Percentiles rank a stretch among this genome's conserved stretches.
Conservation (phyloP, 2,888 invertebrate genomes). For the Polyploca ridens region DNA sequence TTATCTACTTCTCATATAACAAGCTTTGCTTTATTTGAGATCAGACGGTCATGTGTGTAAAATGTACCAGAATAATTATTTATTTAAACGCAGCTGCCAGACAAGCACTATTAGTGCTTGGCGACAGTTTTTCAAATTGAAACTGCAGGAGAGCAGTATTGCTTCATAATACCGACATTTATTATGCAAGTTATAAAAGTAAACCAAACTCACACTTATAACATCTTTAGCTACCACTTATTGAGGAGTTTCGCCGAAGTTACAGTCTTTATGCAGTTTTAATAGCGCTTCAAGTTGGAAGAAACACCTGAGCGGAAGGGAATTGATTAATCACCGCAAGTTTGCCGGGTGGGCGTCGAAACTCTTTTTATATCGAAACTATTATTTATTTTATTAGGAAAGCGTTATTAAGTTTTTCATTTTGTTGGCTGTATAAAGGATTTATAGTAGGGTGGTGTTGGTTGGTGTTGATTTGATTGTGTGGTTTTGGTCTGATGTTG, state of each 20-base stretch:
- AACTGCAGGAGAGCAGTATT: too few species aligned
- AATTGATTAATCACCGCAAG: constrained; percentile 26
- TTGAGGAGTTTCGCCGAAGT: constrained; percentile 5
- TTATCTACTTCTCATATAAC: too few species aligned
- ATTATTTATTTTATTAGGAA: background rate
- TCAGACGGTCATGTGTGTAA: too few species aligned
- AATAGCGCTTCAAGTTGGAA: constrained; percentile 15
- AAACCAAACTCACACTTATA: constrained; percentile 14
- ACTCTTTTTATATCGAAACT: background rate
- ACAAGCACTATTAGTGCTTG: too few species aligned
- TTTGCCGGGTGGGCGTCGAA: constrained; percentile 10
- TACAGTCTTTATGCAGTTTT: constrained; percentile 21
- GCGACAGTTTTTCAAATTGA: too few species aligned
- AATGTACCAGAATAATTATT: too few species aligned
- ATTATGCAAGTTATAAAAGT: too few species aligned
- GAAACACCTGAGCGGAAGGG: constrained; percentile 19
- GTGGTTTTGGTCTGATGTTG: too few species aligned
- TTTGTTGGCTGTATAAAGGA: background rate
- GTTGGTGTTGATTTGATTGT: too few species aligned
- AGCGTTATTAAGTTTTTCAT: background rate
- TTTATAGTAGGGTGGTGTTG: background rate
- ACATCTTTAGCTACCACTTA: constrained; percentile 2
- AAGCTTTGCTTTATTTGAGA: too few species aligned
- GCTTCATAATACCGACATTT: too few species aligned
- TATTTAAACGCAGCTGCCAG: too few species aligned